Percentiles rank a stretch among this genome's conserved stretches.
phyloP scores from a whole-genome alignment of 30 jellyfish, hydroid and myxozoan species.

The Catostylus mosaicus region DNA sequence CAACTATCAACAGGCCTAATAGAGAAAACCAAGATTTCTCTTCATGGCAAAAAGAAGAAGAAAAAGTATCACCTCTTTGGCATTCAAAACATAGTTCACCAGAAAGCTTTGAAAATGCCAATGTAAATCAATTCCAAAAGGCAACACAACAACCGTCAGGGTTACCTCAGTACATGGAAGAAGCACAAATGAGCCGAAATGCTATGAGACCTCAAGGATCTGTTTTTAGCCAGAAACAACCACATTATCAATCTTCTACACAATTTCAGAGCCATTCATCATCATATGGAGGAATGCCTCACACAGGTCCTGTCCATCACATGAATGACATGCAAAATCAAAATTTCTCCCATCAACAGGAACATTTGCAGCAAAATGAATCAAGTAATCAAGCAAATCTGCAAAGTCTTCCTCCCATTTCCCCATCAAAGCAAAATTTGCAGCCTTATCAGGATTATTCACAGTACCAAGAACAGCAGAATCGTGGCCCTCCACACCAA shows the following conservation, averaged over 20 bases:
- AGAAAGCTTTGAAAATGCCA: neutral
- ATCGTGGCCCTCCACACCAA: neutral
- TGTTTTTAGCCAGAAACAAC: neutral
- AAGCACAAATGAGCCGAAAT: neutral
- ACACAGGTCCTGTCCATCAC: neutral
- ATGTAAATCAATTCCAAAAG: neutral
- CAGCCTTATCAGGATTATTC: neutral
- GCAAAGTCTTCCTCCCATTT: no score
- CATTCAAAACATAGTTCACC: neutral
- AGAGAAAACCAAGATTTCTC: neutral
- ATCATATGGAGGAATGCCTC: neutral
- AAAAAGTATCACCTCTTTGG: neutral
- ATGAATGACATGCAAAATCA: neutral
- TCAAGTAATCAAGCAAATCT: no score
- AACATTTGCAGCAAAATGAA: no score
- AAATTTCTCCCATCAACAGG: neutral
- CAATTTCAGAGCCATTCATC: neutral
- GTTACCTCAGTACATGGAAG: neutral
- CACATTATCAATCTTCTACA: neutral
- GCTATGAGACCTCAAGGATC: neutral
- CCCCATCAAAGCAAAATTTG: no score
- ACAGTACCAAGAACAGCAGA: neutral
- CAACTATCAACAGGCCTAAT: neutral
- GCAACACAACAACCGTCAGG: neutral
- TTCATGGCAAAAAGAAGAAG: neutral